phyloP scores from a whole-genome alignment of 2,113 vertebrate species.

The Lampris megalopsis region DNA sequence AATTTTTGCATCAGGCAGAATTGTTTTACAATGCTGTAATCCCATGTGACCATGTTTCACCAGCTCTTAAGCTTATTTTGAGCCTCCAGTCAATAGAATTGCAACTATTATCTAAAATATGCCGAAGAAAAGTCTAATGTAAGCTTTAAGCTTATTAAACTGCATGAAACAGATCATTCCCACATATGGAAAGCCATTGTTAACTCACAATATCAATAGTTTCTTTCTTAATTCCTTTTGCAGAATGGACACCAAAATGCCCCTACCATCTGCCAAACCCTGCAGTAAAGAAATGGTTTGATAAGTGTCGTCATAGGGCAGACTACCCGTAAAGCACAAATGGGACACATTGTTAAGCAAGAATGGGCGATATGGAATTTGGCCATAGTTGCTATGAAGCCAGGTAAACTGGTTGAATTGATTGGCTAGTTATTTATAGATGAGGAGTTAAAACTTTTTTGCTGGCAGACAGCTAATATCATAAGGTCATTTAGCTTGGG shows the following conservation, averaged over 20 bases:
- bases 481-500: background rate
- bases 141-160: background rate
- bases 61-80: background rate
- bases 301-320: slow-evolving; percentile 2
- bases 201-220: background rate
- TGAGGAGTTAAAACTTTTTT: background rate
- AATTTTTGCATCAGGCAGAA: slow-evolving; percentile 27
- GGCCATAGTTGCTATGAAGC: slow-evolving; percentile 37
- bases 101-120: background rate
- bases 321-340: background rate
- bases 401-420: slow-evolving; percentile 48
- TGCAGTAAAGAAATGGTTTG: background rate
- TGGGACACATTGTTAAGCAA: slow-evolving; percentile 6
- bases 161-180: background rate
- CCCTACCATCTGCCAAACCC: slow-evolving; percentile 47
- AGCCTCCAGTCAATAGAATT: background rate
- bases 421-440: slow-evolving; percentile 32
- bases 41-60: slow-evolving; percentile 1
- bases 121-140: background rate
- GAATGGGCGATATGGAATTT: slow-evolving; percentile 50
- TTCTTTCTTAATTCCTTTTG: slow-evolving; percentile 26
- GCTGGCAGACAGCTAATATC: background rate
- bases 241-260: slow-evolving; percentile 71
- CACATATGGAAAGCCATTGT: background rate
- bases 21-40: slow-evolving; percentile 13